These are phyloP conservation scores for Chloroclysta siterata DNA, from an alignment of 2,888 invertebrate genomes.

Conservation along the genomic window DNA sequence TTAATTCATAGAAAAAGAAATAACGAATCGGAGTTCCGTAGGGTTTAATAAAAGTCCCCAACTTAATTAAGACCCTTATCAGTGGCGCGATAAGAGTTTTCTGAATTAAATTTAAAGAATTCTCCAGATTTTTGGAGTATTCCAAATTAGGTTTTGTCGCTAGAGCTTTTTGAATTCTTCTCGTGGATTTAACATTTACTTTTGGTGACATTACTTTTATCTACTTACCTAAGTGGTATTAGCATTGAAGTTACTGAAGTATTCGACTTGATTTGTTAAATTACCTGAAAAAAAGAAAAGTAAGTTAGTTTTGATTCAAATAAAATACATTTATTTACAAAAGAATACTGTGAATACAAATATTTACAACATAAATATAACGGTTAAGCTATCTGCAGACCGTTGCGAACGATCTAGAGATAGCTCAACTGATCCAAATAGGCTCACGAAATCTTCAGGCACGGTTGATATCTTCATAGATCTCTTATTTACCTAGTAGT, in stretches of 20 bases:
- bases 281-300: conserved; percentile 20
- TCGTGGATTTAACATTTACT: neutral
- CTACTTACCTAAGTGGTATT: neutral
- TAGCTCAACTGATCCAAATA: no score
- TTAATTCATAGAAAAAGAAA: conserved; percentile 19
- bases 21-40: conserved; percentile 27
- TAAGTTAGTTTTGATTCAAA: neutral
- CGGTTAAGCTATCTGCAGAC: no score
- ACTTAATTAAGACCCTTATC: conserved; percentile 44
- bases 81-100: conserved; percentile 38
- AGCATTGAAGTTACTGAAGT: neutral
- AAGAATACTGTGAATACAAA: no score
- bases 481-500: no score
- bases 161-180: neutral
- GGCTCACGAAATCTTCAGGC: no score
- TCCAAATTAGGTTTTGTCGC: conserved; percentile 19
- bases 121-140: conserved; percentile 21
- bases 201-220: neutral
- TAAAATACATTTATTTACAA: no score
- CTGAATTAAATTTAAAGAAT: conserved; percentile 30
- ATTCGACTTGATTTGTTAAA: neutral
- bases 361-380: no score
- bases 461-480: no score
- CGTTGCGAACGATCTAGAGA: no score
- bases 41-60: conserved; percentile 36